Conservation (phyloP, 1,140 invertebrate species). For the Cotesia glomerata region DNA sequence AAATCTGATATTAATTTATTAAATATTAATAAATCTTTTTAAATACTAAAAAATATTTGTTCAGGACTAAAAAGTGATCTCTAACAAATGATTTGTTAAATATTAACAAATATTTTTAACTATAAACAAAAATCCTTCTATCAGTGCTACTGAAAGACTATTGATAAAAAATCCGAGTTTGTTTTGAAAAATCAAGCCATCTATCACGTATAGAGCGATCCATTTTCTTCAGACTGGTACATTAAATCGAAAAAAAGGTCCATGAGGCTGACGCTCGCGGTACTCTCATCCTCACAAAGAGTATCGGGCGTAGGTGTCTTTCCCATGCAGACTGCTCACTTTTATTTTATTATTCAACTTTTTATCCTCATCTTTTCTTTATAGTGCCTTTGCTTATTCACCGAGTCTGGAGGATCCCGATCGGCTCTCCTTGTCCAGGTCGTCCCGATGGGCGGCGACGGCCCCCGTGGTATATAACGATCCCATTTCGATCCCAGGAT, state of each 20-base stretch:
- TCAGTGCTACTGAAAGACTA: too few species aligned
- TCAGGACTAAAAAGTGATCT: too few species aligned
- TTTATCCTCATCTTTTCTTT: slow-evolving; percentile 11
- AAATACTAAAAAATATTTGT: too few species aligned
- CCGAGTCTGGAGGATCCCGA: neutral
- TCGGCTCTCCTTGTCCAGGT: slow-evolving; percentile 28
- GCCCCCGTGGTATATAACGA: slow-evolving; percentile 32
- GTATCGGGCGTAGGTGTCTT: slow-evolving; percentile 38
- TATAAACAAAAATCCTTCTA: too few species aligned
- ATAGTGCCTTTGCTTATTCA: neutral
- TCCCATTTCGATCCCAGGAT: slow-evolving; percentile 31
- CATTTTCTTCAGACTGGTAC: too few species aligned
- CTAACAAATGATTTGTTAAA: too few species aligned
- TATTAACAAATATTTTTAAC: too few species aligned
- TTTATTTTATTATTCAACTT: slow-evolving; percentile 21
- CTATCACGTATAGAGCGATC: too few species aligned
- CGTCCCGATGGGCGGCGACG: slow-evolving; percentile 30
- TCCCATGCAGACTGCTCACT: slow-evolving; percentile 37
- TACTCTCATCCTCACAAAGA: slow-evolving; percentile 10
- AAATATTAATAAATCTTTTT: too few species aligned
- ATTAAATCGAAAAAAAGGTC: neutral
- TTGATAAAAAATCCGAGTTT: too few species aligned
- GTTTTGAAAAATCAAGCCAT: too few species aligned
- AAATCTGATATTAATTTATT: too few species aligned
- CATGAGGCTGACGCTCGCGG: slow-evolving; percentile 11